phyloP scores from a whole-genome alignment of 2,888 invertebrate genomes.

The Drosophila nr. fundita region DNA sequence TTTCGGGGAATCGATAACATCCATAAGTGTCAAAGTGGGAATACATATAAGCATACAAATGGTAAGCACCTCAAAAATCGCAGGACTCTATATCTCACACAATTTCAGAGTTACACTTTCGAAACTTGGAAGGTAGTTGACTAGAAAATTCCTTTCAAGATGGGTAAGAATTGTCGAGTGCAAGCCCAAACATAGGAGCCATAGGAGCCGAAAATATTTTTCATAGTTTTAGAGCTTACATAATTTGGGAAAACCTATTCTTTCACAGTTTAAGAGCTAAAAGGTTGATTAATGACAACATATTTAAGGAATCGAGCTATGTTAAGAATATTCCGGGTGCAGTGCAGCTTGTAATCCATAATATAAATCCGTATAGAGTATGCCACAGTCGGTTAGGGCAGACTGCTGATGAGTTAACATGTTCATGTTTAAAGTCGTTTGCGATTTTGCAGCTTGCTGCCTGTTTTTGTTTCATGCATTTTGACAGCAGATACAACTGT shows the following conservation, averaged over 20 bases:
- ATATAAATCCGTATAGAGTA: background rate
- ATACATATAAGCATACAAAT: no score
- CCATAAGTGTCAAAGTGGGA: background rate
- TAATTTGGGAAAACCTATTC: no score
- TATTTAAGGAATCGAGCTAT: accelerated
- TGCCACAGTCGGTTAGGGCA: background rate
- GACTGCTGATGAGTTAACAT: background rate
- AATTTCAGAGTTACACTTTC: background rate
- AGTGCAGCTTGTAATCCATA: background rate
- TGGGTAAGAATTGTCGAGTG: accelerated
- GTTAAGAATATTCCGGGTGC: background rate
- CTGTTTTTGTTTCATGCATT: constrained; percentile 37
- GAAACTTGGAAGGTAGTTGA: background rate
- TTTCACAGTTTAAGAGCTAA: no score
- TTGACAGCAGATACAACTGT: constrained; percentile 19
- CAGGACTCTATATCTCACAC: background rate
- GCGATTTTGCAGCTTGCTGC: constrained; percentile 20
- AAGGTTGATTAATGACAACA: background rate
- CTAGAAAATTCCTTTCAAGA: background rate
- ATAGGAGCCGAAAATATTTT: no score
- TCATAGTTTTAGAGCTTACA: no score
- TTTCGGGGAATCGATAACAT: background rate
- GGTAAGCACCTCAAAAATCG: no score
- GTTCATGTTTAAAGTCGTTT: constrained; percentile 29
- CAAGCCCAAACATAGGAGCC: no score